Base-by-base conservation (phyloP, 2,113 vertebrate genomes). In the Brachirus orientalis region DNA sequence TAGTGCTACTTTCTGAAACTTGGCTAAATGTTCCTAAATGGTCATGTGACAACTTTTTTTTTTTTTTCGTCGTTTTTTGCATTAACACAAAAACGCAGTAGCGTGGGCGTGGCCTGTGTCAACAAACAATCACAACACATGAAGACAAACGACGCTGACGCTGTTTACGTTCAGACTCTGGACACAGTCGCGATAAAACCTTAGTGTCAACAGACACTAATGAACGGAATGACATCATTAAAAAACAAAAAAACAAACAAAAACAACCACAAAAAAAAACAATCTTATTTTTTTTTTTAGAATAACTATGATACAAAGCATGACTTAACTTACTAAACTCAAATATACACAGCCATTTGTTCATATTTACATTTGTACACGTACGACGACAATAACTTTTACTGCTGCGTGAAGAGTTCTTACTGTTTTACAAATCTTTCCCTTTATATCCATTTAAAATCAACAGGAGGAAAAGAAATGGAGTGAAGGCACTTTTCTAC, bases 361-460 rank as follows among this genome's bases (percentile, higher is more conserved):
- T 93, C 91, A 92, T 98, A 97, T 98, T 91, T 97, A 98, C 97
- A 98, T 93, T 95, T 97, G 83, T 96, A 97, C 95, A 97, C 96
- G 83, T 96, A 97, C 95, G 97, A 85, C 87, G 87, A 86, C 86
- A 91, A 83, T 92, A 82, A 70, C 52, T 47, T 81, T 73, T 75
- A 57, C 37, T 69, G 78, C 18, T 13, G 66, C 46, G 10, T 55
- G 53, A 79, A 64, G 69, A 77, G 76, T 61, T 79, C 60, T 57
- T 56, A 64, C n/a, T n/a, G n/a, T n/a, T n/a, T n/a, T n/a, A n/a
- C n/a, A n/a, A n/a, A n/a, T n/a, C n/a, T 80, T 83, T 89, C 86
- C 84, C 86, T 90, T 90, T 86, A 33, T 63, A 14, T 51, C 35
- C 35, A 1, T 81, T 76, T 57, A 66, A 72, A 74, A 80, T 75